Conservation (phyloP, 2,797 vertebrate genomes). For the Spondyliosoma cantharus region DNA sequence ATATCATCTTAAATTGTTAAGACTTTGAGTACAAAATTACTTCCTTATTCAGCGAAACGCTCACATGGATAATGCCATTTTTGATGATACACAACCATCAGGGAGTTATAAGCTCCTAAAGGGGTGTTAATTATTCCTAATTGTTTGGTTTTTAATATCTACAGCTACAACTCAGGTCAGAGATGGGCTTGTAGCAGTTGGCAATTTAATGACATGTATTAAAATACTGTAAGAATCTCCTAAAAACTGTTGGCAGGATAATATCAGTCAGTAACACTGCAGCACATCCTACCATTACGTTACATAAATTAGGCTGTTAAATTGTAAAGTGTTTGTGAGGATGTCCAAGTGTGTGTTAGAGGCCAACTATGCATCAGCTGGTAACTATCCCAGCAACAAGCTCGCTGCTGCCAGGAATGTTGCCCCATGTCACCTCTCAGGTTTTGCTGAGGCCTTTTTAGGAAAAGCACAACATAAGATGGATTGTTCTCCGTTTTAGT, state of each 20-base stretch:
- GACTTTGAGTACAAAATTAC: not conserved
- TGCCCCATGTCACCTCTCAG: constrained; percentile 49
- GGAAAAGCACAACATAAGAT: constrained; percentile 38
- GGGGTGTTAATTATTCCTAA: constrained; percentile 31
- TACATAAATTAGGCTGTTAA: not conserved
- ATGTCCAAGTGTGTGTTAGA: constrained; percentile 19
- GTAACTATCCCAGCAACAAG: constrained; percentile 67
- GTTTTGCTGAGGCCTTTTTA: constrained; percentile 40
- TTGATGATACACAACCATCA: constrained; percentile 29
- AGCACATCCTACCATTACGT: constrained; percentile 8
- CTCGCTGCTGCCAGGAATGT: constrained; percentile 69
- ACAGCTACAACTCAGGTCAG: constrained; percentile 20
- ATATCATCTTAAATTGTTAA: constrained; percentile 7
- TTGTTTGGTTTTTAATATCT: constrained; percentile 32
- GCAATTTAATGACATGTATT: constrained; percentile 38
- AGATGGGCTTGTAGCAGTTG: constrained; percentile 25
- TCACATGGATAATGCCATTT: constrained; percentile 17
- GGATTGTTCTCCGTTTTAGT: constrained; percentile 55
- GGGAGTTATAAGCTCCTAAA: constrained; percentile 36
- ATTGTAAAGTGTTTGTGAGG: not conserved
- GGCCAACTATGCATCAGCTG: constrained; percentile 18
- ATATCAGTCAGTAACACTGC: constrained; percentile 2
- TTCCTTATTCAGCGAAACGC: constrained; percentile 14
- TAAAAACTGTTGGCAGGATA: constrained; percentile 36
- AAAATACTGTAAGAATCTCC: constrained; percentile 36